Evolutionary conservation across 2,113 vertebrate genomes (phyloP).

Genomic region (Merops nubicus): DNA sequence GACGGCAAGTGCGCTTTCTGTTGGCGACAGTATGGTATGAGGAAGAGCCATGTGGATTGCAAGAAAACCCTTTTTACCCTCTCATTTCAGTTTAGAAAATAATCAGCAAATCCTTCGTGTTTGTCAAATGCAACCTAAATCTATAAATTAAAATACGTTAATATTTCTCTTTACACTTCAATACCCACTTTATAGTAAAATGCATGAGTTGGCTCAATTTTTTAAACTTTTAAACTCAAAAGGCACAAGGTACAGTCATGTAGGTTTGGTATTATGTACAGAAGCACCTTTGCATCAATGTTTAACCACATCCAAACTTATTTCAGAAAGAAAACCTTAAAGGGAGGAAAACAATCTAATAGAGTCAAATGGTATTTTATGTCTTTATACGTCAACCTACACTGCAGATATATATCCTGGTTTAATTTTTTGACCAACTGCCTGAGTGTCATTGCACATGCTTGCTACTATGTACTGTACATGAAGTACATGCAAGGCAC

Average conservation of each 20-base stretch:
- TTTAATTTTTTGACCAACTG: neutral
- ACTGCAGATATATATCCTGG: neutral
- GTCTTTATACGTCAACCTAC: neutral
- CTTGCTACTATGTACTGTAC: neutral
- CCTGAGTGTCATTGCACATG: neutral
- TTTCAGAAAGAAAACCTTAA: neutral
- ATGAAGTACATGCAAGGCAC: neutral
- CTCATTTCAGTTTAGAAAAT: neutral
- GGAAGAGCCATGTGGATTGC: neutral
- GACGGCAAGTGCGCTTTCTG: neutral
- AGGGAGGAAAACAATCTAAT: neutral
- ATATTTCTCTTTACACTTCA: neutral
- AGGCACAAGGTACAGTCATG: neutral
- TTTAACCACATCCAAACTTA: neutral
- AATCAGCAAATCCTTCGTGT: neutral
- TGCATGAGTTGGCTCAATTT: neutral
- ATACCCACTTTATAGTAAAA: neutral
- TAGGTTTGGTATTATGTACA: neutral
- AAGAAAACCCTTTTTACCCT: slow-evolving; percentile 16
- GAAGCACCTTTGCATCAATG: neutral
- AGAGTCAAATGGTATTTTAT: neutral
- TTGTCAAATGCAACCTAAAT: neutral
- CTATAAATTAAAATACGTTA: neutral
- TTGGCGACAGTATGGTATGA: neutral
- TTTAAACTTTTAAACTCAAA: neutral